Conservation (phyloP, 2,888 invertebrate genomes). For the Tipula vernalis region DNA sequence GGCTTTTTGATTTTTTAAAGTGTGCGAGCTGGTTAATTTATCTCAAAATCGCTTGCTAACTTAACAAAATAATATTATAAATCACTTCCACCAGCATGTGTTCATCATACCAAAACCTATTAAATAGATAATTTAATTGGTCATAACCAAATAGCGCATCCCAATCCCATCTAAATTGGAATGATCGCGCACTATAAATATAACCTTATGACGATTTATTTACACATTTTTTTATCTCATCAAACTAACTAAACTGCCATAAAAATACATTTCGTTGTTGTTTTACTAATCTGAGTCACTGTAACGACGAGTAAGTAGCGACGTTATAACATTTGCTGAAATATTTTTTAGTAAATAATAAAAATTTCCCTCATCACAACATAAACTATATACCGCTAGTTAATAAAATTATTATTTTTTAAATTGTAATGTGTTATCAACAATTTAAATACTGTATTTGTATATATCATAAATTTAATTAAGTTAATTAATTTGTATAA, state of each 20-base stretch:
- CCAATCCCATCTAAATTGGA: background rate
- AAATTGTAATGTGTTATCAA: background rate
- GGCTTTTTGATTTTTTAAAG: no score
- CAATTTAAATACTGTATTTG: background rate
- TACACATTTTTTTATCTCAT: background rate
- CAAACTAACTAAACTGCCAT: background rate
- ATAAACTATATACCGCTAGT: background rate
- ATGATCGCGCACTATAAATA: background rate
- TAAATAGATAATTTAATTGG: background rate
- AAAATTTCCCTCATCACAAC: background rate
- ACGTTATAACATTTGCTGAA: background rate
- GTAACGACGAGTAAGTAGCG: background rate
- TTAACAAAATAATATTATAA: background rate
- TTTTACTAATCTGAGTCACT: background rate
- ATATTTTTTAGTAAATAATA: background rate
- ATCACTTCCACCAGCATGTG: no score
- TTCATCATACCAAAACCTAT: no score
- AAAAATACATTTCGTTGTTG: background rate
- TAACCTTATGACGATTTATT: background rate
- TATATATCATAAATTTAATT: background rate
- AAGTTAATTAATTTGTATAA: background rate
- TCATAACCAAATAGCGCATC: background rate
- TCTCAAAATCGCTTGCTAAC: no score
- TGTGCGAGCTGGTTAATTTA: no score
- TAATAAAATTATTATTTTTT: background rate